Conservation (phyloP, 2,888 invertebrate genomes). For the Pachycephus smyrnensis region DNA sequence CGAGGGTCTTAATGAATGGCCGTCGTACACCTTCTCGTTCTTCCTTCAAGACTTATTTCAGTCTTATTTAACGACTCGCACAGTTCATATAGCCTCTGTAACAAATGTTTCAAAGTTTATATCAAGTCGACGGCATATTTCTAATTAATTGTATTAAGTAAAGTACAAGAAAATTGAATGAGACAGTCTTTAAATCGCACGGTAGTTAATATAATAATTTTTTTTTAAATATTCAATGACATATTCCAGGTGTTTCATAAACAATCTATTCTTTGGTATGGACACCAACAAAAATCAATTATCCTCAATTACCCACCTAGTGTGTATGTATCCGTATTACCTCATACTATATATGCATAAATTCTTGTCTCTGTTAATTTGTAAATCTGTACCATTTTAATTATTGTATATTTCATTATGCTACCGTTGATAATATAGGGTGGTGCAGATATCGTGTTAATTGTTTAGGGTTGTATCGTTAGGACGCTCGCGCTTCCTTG, state of each 20-base stretch:
- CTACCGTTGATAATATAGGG: no score
- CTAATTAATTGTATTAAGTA: background rate
- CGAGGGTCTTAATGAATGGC: conserved; percentile 23
- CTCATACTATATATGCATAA: background rate
- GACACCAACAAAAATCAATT: background rate
- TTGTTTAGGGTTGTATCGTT: no score
- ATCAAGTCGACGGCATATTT: conserved; percentile 12
- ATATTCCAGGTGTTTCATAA: no score
- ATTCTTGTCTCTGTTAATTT: background rate
- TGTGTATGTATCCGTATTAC: no score
- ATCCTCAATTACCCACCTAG: background rate
- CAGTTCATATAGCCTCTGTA: no score
- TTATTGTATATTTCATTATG: no score
- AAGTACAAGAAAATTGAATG: conserved; percentile 7
- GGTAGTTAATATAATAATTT: background rate
- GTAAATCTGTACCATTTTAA: background rate
- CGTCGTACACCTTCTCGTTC: conserved; percentile 12
- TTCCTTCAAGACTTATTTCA: background rate
- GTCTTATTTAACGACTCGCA: no score
- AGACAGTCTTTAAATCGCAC: background rate
- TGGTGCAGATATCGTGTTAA: no score
- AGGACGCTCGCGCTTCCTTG: no score
- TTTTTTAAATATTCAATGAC: background rate
- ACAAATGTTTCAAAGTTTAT: no score
- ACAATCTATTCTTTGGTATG: no score